A percentile compares a stretch with the other conserved stretches of the same genome.
These are phyloP conservation scores for Cheirogaleus major DNA, from an alignment of 2,797 vertebrate species.

Conservation along the genomic window DNA sequence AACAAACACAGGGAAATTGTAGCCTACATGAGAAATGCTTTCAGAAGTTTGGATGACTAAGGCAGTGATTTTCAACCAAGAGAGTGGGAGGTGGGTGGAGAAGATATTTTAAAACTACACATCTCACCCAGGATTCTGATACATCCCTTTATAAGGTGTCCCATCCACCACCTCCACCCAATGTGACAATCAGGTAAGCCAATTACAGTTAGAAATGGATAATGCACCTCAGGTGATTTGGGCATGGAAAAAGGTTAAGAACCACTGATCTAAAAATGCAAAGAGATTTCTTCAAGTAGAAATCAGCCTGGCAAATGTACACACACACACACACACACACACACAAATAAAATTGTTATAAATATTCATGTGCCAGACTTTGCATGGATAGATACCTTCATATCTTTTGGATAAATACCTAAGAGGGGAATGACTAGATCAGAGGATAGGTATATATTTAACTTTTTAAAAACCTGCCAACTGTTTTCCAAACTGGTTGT, in stretches of 20 bases:
- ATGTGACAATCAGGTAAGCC: background rate
- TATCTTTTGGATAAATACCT: background rate
- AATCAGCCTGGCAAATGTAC: background rate
- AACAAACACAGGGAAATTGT: background rate
- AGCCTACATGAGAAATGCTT: background rate
- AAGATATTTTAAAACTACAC: slow-evolving; percentile 16
- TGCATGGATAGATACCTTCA: background rate
- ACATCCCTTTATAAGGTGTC: background rate
- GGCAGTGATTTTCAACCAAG: slow-evolving; percentile 34
- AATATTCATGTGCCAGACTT: background rate
- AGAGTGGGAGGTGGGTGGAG: background rate
- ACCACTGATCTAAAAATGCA: background rate
- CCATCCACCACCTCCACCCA: background rate
- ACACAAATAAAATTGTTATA: background rate
- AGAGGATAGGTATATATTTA: background rate
- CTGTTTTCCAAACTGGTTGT: background rate
- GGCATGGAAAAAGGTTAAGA: background rate
- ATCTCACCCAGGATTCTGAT: slow-evolving; percentile 5
- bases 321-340: background rate
- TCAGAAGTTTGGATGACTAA: background rate
- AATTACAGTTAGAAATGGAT: background rate
- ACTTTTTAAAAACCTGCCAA: background rate
- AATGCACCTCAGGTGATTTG: background rate
- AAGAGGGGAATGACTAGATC: background rate
- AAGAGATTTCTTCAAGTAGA: background rate